These are phyloP conservation scores for Eupithecia subumbrata DNA, from an alignment of 2,888 invertebrate genomes.

Conservation along the genomic window DNA sequence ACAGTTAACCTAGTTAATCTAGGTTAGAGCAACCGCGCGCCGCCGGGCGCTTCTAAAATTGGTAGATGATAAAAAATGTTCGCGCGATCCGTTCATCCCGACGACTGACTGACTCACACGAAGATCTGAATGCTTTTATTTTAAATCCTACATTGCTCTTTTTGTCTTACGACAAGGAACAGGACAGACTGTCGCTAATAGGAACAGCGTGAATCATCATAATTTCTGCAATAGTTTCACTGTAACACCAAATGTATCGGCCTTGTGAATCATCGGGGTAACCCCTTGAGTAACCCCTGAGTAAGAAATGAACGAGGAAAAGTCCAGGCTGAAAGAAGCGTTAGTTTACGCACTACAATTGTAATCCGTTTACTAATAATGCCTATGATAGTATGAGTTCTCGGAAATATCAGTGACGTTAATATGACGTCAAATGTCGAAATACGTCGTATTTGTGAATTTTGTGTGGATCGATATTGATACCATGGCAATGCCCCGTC, in stretches of 20 bases:
- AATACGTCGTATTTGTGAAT: background rate
- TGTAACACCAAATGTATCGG: background rate
- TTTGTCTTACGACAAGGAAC: slow-evolving; percentile 47
- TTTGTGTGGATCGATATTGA: background rate
- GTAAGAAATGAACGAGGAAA: background rate
- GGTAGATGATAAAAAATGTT: slow-evolving; percentile 67
- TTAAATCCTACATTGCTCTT: slow-evolving; percentile 56
- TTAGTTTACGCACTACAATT: background rate
- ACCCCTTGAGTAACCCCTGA: background rate
- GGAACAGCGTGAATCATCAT: background rate
- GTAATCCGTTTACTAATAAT: background rate
- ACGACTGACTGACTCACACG: slow-evolving; percentile 62
- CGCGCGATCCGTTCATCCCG: slow-evolving; percentile 16
- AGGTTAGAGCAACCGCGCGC: background rate
- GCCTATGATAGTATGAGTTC: background rate
- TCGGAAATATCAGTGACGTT: slow-evolving; percentile 2
- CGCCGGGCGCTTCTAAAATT: slow-evolving; percentile 51
- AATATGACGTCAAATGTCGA: slow-evolving; percentile 5
- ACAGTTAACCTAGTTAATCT: slow-evolving; percentile 5
- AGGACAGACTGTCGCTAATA: slow-evolving; percentile 31
- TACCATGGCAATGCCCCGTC: background rate
- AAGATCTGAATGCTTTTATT: slow-evolving; percentile 45
- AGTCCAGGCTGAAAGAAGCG: background rate
- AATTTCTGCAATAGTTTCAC: background rate
- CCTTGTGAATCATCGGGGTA: background rate